Base-by-base conservation (phyloP, 2,797 vertebrate genomes). In the Sylvilagus floridanus region DNA sequence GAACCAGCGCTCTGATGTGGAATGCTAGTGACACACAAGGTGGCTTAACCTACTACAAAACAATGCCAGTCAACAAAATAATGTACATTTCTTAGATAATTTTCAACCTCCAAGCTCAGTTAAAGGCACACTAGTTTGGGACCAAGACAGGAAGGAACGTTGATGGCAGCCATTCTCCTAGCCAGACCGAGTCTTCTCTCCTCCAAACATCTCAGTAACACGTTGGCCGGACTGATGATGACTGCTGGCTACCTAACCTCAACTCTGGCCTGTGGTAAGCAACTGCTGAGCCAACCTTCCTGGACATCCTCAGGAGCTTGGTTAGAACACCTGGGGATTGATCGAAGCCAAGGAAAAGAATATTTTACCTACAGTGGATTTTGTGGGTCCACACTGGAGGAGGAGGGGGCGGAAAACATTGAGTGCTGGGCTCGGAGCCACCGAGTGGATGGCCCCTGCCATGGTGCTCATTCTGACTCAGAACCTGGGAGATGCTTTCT, bases 291-390 rank as follows among this genome's bases (percentile, higher is more conserved):
- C 96, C 88, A 92, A 52, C 42, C 73, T 91, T 65, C 60, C 66
- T 84, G 84, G 90, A 83, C 81, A 91, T 72, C 91, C 65, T 94
- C 32, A 35, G 81, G 93, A 94, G 93, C 90, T 96, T 88, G 84
- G 94, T 93, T 60, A 93, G 92, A 95, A 94, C 71, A 79, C 54
- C 73, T 89, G 77, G 73, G 62, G 24, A 60, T 60, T 78, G 75
- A 78, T 19, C 32, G 5, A 68, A 76, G 93, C 92, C 92, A 96
- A 95, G 90, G 82, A 93, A 90, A 93, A 94, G 47, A 93, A 8
- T 82, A 88, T 90, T 91, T 84, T 60, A 92, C 76, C 86, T 87
- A 54, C 8, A 84, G 11, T 79, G 95, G 83, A 76, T 93, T 84
- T 60, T 86, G 54, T 93, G 66, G n/a, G 78, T 54, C 69, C 71